Conservation (phyloP, 2,888 invertebrate genomes). For the Lomographa bimaculata region DNA sequence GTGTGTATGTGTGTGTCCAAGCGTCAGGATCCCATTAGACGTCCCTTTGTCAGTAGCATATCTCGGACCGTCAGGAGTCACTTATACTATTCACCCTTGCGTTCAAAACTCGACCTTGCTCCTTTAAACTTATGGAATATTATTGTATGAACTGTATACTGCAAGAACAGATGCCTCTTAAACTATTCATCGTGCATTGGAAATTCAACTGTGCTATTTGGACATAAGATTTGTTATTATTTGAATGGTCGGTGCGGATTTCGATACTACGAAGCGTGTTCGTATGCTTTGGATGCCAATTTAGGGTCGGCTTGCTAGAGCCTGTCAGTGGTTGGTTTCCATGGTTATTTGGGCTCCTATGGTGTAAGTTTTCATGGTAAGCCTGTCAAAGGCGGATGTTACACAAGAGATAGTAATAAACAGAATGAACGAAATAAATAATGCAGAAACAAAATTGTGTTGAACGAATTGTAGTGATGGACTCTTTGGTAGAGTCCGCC, state of each 20-base stretch:
- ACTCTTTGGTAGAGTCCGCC: no score
- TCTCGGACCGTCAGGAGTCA: conserved; percentile 12
- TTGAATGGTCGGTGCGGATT: conserved; percentile 11
- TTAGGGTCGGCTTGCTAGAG: conserved; percentile 17
- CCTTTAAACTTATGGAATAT: not conserved
- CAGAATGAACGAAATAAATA: no score
- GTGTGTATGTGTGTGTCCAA: conserved; percentile 11
- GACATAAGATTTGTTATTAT: not conserved
- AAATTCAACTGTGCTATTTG: no score
- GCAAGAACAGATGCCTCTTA: no score
- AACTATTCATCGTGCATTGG: no score
- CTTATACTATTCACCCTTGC: not conserved
- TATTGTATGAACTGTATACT: not conserved
- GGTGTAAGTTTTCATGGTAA: no score
- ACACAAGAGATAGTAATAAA: no score
- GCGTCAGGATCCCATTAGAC: conserved; percentile 10
- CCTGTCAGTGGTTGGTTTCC: conserved; percentile 15
- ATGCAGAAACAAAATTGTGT: no score
- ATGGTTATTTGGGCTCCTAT: conserved; percentile 6
- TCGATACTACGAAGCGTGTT: conserved; percentile 10
- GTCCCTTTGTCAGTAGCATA: conserved; percentile 12
- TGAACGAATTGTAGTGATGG: no score
- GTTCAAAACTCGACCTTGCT: not conserved
- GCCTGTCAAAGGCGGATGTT: no score
- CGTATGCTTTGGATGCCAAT: conserved; percentile 17